Conservation (phyloP, 2,888 invertebrate genomes). For the Diloba caeruleocephala region DNA sequence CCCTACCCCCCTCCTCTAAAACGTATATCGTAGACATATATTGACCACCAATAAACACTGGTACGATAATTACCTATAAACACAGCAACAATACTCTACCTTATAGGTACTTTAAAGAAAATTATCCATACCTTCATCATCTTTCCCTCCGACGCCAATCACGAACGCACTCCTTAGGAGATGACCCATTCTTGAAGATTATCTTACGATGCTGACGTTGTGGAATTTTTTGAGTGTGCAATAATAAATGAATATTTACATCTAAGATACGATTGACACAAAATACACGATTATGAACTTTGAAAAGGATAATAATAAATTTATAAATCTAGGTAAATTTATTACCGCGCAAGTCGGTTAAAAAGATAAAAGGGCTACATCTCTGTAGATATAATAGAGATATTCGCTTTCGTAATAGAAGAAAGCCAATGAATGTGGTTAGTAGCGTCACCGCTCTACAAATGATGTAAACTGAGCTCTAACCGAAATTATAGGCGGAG, state of each 20-base stretch:
- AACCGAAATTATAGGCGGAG: constrained; percentile 84
- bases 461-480: constrained; percentile 80
- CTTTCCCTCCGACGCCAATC: constrained; percentile 76
- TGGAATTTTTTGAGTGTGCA: constrained; percentile 73
- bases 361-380: constrained; percentile 81
- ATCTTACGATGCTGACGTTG: constrained; percentile 81
- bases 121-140: constrained; percentile 70
- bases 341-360: constrained; percentile 84
- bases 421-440: constrained; percentile 76
- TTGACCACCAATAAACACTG: constrained; percentile 11
- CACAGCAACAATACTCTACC: constrained; percentile 9
- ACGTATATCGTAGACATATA: no score
- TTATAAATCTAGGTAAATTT: constrained; percentile 49
- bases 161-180: constrained; percentile 80
- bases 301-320: constrained; percentile 54
- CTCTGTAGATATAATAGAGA: constrained; percentile 69
- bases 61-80: constrained; percentile 21
- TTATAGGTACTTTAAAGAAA: constrained; percentile 1
- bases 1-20: no score
- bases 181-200: constrained; percentile 76
- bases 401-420: constrained; percentile 65
- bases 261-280: constrained; percentile 59
- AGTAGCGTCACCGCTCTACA: constrained; percentile 74
- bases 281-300: constrained; percentile 53
- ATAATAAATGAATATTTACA: constrained; percentile 56